Evolutionary conservation across 2,888 invertebrate species (phyloP).

Genomic region (Tetranychus truncatus): DNA sequence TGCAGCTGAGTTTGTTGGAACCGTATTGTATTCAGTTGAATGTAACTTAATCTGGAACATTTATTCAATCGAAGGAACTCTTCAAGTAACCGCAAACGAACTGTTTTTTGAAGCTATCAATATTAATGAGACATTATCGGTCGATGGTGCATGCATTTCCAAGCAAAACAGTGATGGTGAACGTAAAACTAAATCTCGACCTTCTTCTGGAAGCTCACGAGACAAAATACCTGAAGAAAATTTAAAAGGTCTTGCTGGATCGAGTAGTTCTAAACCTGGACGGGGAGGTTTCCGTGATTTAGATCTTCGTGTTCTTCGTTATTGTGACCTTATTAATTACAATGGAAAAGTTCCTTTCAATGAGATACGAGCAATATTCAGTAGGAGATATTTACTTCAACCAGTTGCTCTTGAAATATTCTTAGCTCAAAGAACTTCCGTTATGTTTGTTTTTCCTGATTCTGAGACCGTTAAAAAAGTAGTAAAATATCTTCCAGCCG

Average conservation of each 20-base stretch:
- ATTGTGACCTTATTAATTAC: slow-evolving; percentile 54
- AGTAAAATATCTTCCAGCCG: slow-evolving; percentile 85
- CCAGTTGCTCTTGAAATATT: slow-evolving; percentile 91
- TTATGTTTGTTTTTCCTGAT: slow-evolving; percentile 95
- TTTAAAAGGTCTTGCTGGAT: slow-evolving; percentile 18
- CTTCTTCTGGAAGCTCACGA: background rate
- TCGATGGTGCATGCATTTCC: slow-evolving; percentile 2
- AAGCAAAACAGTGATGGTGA: background rate
- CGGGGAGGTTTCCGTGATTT: slow-evolving; percentile 20
- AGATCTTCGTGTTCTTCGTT: slow-evolving; percentile 47
- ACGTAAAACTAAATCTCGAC: background rate
- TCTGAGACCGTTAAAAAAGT: slow-evolving; percentile 82
- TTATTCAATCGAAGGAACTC: slow-evolving; percentile 21
- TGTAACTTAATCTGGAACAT: slow-evolving; percentile 22
- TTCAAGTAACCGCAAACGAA: slow-evolving; percentile 22
- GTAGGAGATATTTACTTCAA: slow-evolving; percentile 83
- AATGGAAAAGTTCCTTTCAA: slow-evolving; percentile 21
- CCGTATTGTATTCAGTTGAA: slow-evolving; percentile 20
- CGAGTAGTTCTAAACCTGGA: slow-evolving; percentile 11
- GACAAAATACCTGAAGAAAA: slow-evolving; percentile 8
- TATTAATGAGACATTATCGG: slow-evolving; percentile 2
- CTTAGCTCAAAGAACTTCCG: slow-evolving; percentile 91
- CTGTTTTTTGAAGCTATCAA: slow-evolving; percentile 21
- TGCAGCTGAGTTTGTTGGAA: slow-evolving; percentile 20
- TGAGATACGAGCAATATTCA: slow-evolving; percentile 95